phyloP scores from a whole-genome alignment of 2,888 invertebrate species.

The Ischnura elegans region DNA sequence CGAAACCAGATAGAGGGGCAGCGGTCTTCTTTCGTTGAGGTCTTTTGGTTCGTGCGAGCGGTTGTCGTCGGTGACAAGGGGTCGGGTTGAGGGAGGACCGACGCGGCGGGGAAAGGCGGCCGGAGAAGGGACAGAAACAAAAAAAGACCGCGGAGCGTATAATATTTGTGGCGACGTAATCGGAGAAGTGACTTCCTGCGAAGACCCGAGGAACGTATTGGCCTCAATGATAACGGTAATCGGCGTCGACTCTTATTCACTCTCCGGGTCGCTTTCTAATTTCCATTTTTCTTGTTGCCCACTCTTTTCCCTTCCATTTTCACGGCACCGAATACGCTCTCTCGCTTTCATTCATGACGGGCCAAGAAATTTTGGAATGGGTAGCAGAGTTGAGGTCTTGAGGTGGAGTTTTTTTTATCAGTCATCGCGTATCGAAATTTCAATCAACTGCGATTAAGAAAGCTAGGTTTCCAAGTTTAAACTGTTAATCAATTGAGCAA shows the following conservation, averaged over 20 bases:
- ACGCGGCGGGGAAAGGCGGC: background rate
- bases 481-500: too few relatives aligned
- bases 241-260: slow-evolving; percentile 52
- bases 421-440: too few relatives aligned
- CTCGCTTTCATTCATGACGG: slow-evolving; percentile 56
- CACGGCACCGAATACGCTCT: slow-evolving; percentile 51
- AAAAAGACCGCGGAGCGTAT: slow-evolving; percentile 36
- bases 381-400: too few relatives aligned
- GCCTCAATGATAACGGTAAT: slow-evolving; percentile 56
- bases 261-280: slow-evolving; percentile 34
- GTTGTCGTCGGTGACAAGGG: background rate
- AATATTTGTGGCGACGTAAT: slow-evolving; percentile 54
- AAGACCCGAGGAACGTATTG: slow-evolving; percentile 57
- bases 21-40: slow-evolving; percentile 4
- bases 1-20: background rate
- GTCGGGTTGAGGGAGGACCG: background rate
- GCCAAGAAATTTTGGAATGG: background rate
- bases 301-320: slow-evolving; percentile 44
- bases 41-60: background rate
- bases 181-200: slow-evolving; percentile 56
- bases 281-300: slow-evolving; percentile 39
- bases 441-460: too few relatives aligned
- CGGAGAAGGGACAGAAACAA: slow-evolving; percentile 30
- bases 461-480: too few relatives aligned
- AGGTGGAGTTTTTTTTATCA: too few relatives aligned